These are phyloP conservation scores for Mus minutoides DNA, from an alignment of 2,797 vertebrate genomes.

Conservation along the genomic window DNA sequence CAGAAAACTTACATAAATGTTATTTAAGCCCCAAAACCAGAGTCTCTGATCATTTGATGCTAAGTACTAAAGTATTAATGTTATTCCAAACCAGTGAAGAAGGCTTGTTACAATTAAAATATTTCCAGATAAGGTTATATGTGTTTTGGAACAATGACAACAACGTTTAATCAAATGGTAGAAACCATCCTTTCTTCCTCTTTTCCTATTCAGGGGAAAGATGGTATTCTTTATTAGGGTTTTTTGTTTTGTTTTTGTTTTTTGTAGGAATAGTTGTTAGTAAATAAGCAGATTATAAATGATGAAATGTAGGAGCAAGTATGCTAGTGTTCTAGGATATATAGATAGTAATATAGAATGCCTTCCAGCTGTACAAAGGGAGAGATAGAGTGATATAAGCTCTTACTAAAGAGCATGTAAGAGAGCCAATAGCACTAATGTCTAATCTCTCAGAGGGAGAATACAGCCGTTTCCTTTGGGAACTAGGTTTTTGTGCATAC, in stretches of 20 bases:
- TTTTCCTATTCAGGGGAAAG: background rate
- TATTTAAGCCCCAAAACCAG: constrained; percentile 51
- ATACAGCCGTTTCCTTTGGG: constrained; percentile 22
- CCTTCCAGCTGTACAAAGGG: constrained; percentile 23
- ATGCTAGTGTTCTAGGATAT: background rate
- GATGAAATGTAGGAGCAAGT: background rate
- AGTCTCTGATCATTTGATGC: constrained; percentile 20
- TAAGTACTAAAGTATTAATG: background rate
- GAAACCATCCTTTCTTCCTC: constrained; percentile 26
- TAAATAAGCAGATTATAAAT: constrained; percentile 42
- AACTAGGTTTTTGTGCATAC: background rate
- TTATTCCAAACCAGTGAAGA: background rate
- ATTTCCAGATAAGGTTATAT: background rate
- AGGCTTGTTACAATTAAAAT: background rate
- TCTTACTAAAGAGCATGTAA: background rate
- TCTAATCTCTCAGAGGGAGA: background rate
- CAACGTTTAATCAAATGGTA: background rate
- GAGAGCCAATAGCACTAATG: background rate
- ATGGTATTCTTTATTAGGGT: background rate
- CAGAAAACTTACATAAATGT: constrained; percentile 22
- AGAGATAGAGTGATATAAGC: constrained; percentile 11
- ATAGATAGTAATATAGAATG: background rate
- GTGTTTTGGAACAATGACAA: background rate
- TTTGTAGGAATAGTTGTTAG: constrained; percentile 28
- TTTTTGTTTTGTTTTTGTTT: background rate